Evolutionary conservation across 2,888 invertebrate genomes (phyloP).

Genomic region (Cephus runcator): DNA sequence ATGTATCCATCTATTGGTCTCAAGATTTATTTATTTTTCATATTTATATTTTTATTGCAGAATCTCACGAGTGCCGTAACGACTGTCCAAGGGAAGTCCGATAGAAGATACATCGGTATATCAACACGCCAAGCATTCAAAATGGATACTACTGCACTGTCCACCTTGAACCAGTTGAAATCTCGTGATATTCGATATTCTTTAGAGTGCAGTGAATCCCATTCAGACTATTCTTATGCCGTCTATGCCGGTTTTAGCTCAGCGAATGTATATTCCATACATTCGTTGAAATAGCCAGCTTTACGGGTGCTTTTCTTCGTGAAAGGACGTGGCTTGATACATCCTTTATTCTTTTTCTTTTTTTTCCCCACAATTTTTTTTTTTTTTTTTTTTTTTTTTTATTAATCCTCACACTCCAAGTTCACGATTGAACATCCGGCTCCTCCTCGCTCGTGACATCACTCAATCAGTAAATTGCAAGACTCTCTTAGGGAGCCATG

Average conservation of each 20-base stretch:
- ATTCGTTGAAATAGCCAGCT: slow-evolving; percentile 48
- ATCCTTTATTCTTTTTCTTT: not conserved
- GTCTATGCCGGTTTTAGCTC: slow-evolving; percentile 43
- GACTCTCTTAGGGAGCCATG: not conserved
- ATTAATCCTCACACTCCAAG: not conserved
- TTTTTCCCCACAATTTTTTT: not conserved
- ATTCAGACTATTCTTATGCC: slow-evolving; percentile 48
- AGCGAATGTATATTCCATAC: slow-evolving; percentile 45
- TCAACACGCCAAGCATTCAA: no score
- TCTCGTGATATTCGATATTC: slow-evolving; percentile 46
- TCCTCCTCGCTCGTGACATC: slow-evolving; percentile 12
- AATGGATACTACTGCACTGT: not conserved
- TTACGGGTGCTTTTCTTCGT: slow-evolving; percentile 40
- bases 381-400: slow-evolving; percentile 2
- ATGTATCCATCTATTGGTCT: no score
- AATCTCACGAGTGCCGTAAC: no score
- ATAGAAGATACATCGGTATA: no score
- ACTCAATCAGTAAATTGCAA: slow-evolving; percentile 31
- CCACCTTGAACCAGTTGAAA: slow-evolving; percentile 7
- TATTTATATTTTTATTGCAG: no score
- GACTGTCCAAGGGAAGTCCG: no score
- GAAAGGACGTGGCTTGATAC: slow-evolving; percentile 26
- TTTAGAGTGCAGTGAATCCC: slow-evolving; percentile 33
- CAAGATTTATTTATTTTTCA: no score
- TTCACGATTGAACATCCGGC: not conserved